These are phyloP conservation scores for Gymnoscopelus braueri DNA, from an alignment of 2,797 vertebrate species.

Conservation along the genomic window DNA sequence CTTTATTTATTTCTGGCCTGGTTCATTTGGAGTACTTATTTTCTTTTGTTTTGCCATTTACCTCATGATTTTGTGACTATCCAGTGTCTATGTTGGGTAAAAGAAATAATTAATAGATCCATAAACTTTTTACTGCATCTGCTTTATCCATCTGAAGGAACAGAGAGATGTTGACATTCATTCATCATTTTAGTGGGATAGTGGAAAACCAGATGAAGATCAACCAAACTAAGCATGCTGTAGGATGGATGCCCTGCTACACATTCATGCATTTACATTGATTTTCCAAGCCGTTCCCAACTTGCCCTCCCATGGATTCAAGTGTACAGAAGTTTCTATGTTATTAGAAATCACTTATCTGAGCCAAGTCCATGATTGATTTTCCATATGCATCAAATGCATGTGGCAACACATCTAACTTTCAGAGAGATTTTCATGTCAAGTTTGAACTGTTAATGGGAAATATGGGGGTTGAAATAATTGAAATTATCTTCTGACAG, in stretches of 20 bases:
- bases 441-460: too few species aligned
- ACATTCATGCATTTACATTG: conserved; percentile 1
- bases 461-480: too few species aligned
- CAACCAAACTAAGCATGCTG: conserved; percentile 42
- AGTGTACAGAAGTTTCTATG: too few species aligned
- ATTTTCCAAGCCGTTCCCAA: neutral
- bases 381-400: too few species aligned
- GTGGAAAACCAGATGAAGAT: conserved; percentile 57
- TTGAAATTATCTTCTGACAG: too few species aligned
- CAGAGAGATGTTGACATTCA: conserved; percentile 57
- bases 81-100: neutral
- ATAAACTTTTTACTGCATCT: conserved; percentile 29
- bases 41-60: neutral
- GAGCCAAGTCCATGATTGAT: too few species aligned
- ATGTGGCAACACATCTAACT: too few species aligned
- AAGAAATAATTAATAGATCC: conserved; percentile 26
- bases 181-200: conserved; percentile 44
- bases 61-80: conserved; percentile 5
- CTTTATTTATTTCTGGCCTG: conserved; percentile 27
- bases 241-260: conserved; percentile 24
- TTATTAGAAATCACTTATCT: too few species aligned
- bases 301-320: neutral
- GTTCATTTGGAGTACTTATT: conserved; percentile 8
- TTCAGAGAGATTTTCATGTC: too few species aligned
- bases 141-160: conserved; percentile 45